Evolutionary conservation across 2,113 vertebrate genomes (phyloP).

Genomic region (Paracanthobrama guichenoti): DNA sequence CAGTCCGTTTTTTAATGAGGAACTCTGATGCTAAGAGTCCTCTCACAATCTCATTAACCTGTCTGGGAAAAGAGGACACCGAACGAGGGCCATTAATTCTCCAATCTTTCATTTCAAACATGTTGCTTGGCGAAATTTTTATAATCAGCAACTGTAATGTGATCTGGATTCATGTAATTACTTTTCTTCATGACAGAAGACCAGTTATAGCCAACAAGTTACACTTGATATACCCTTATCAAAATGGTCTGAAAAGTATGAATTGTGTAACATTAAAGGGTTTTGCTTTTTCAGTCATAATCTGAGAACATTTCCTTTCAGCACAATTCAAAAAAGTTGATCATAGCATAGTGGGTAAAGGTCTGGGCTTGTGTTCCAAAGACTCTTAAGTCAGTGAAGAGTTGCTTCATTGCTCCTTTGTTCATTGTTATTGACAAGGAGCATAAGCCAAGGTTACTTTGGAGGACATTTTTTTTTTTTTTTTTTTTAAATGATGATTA

Average conservation of each 20-base stretch:
- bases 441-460: not conserved
- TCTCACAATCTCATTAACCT: slow-evolving; percentile 54
- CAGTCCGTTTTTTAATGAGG: slow-evolving; percentile 38
- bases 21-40: slow-evolving; percentile 45
- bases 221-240: not conserved
- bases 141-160: not conserved
- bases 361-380: not conserved
- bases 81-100: slow-evolving; percentile 39
- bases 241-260: not conserved
- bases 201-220: not conserved
- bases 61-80: slow-evolving; percentile 36
- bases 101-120: slow-evolving; percentile 29
- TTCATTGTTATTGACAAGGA: not conserved
- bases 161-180: slow-evolving; percentile 40
- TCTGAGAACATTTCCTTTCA: not conserved
- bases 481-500: not conserved
- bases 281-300: slow-evolving; percentile 2
- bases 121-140: slow-evolving; percentile 25
- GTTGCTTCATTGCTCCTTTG: not conserved
- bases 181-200: not conserved
- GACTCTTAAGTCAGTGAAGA: not conserved
- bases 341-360: not conserved
- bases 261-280: not conserved
- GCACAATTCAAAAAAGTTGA: not conserved
- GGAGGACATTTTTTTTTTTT: not conserved